Conservation (phyloP, 2,113 vertebrate species). For the Macrotis lagotis region DNA sequence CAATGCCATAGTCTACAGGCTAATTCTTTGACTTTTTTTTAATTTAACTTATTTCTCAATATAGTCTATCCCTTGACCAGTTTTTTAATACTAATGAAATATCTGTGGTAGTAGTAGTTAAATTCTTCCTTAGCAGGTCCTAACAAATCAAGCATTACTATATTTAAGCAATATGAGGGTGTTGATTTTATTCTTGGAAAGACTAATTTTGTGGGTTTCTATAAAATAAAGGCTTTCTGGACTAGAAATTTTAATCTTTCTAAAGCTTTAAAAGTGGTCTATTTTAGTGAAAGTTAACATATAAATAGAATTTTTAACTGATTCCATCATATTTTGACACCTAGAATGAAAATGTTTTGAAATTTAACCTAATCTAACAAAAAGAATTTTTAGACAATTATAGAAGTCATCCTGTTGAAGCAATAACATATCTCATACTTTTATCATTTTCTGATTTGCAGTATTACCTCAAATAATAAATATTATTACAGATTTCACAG, state of each 20-base stretch:
- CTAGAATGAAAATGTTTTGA: constrained; percentile 1
- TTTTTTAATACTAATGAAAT: constrained; percentile 1
- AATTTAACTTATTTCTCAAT: constrained; percentile 17
- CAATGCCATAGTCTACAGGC: neutral
- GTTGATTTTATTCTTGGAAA: neutral
- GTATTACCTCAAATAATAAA: neutral
- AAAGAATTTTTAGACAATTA: neutral
- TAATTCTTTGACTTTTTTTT: constrained; percentile 34
- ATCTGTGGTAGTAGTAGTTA: neutral
- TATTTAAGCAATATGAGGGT: neutral
- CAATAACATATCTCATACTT: neutral
- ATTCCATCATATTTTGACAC: neutral
- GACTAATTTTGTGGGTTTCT: constrained; percentile 19
- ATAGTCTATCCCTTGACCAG: neutral
- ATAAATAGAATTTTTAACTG: neutral
- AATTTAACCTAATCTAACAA: constrained; percentile 16
- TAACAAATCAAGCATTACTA: neutral
- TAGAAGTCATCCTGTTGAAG: neutral
- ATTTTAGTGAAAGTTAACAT: neutral
- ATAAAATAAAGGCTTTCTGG: constrained; percentile 7
- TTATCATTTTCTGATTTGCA: constrained; percentile 19
- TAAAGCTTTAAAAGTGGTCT: constrained; percentile 15
- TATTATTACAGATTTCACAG: neutral
- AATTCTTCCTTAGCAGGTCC: constrained; percentile 10
- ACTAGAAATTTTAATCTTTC: constrained; percentile 8